These are phyloP conservation scores for Carduelis carduelis DNA, from an alignment of 2,797 vertebrate species.

Conservation along the genomic window DNA sequence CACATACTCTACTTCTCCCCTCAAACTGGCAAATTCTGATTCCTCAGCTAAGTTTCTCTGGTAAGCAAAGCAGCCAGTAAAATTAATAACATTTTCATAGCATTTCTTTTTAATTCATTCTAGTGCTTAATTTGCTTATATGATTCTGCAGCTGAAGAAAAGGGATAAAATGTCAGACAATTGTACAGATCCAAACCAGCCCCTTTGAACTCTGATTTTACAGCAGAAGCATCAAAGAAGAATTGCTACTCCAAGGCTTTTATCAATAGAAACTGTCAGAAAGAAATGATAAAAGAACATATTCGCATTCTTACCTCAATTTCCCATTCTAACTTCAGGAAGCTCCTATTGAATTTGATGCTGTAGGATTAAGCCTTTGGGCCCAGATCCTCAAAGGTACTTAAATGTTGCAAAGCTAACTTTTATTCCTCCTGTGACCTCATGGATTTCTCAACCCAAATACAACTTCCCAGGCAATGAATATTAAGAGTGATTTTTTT, in stretches of 20 bases:
- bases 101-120: background rate
- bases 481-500: background rate
- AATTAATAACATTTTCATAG: conserved; percentile 9
- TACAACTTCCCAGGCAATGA: background rate
- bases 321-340: conserved; percentile 21
- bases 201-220: conserved; percentile 50
- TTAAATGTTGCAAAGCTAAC: background rate
- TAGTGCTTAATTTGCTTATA: conserved; percentile 4
- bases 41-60: background rate
- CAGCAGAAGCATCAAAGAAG: conserved; percentile 31
- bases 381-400: conserved; percentile 15
- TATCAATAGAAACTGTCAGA: conserved; percentile 22
- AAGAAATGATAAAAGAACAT: conserved; percentile 8
- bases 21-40: background rate
- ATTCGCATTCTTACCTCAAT: background rate
- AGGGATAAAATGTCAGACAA: conserved; percentile 13
- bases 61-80: background rate
- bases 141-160: conserved; percentile 2
- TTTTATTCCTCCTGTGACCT: background rate
- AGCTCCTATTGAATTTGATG: background rate
- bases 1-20: background rate
- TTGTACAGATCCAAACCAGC: background rate
- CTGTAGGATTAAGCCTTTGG: conserved; percentile 13
- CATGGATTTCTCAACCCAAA: background rate
- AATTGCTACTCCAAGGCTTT: conserved; percentile 25